phyloP scores from a whole-genome alignment of 2,888 invertebrate genomes.

The Synanthedon tipuliformis region DNA sequence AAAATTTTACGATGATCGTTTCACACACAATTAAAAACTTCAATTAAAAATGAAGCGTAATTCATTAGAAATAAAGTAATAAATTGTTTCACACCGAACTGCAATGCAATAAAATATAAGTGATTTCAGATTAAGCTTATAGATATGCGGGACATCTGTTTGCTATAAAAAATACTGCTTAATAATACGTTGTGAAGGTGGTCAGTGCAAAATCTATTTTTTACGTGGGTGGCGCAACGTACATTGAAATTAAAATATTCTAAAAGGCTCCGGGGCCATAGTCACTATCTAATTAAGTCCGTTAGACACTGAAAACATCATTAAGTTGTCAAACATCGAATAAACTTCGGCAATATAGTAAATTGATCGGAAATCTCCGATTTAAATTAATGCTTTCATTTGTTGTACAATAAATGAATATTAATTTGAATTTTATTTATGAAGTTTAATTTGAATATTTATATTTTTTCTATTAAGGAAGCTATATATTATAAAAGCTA shows the following conservation, averaged over 20 bases:
- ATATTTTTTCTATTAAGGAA: neutral
- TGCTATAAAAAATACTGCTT: constrained; percentile 19
- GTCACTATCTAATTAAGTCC: constrained; percentile 31
- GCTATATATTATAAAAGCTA: neutral
- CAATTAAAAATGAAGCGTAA: too few relatives aligned
- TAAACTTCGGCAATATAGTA: constrained; percentile 28
- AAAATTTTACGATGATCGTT: too few relatives aligned
- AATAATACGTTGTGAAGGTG: constrained; percentile 21
- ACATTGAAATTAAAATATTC: constrained; percentile 40
- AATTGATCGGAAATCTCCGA: constrained; percentile 21
- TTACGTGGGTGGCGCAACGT: constrained; percentile 41
- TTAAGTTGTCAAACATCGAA: constrained; percentile 43
- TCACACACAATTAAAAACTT: too few relatives aligned
- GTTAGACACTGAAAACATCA: constrained; percentile 35
- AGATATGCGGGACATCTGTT: neutral
- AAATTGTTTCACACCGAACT: neutral
- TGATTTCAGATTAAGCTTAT: neutral
- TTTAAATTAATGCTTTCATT: constrained; percentile 18
- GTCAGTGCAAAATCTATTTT: constrained; percentile 27
- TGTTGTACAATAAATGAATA: too few relatives aligned
- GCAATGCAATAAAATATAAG: neutral
- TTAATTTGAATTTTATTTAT: neutral
- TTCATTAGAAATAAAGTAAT: neutral
- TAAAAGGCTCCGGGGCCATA: constrained; percentile 26
- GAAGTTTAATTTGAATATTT: neutral